Evolutionary conservation across 1,140 invertebrate genomes (phyloP), one percentile per base, ranked within the genome.

Genomic region (Antheraea mylitta): DNA sequence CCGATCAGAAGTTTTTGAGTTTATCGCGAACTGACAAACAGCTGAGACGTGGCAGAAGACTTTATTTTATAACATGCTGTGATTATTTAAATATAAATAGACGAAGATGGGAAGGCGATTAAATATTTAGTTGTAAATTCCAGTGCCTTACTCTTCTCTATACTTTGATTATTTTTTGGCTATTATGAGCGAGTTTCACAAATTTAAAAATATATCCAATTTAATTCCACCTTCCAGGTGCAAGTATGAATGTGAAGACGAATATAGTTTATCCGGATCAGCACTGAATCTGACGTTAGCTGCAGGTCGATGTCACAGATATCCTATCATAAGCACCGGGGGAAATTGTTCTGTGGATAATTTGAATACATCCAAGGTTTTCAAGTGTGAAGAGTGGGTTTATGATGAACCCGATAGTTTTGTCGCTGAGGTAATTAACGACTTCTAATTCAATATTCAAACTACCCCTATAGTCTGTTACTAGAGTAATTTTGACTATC

Each of bases 361-460:
- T 19, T 19, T 64, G 5, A 68, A 68, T 42, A 22, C 59, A 22
- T 66, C 67, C 3, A 61, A 16, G 7, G 61, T 68, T 7, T 8
- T 67, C 7, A 37, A 16, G 3, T 88, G 86, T 65, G 38, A 66
- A 0, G 72, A 83, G 38, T 86, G 83, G 81, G 67, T 77, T n/a
- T 86, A 83, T 60, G 80, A 79, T 0, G 60, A 83, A 10, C 76
- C 82, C 3, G 18, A 76, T 18, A 84, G 83, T 64, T 86, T 86
- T 64, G 79, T 86, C 8, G 82, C 82, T 18, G 78, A 84, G 38
- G 83, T 86, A 72, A 77, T 16, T n/a, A 77, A 37, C 45, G 18
- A 68, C 9, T 45, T 61, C n/a, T 59, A 11, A 42, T 1, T 9
- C 38, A 7, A 9, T 42, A 42, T 9, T 42, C 7, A 11, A 42